Evolutionary conservation across 2,113 vertebrate genomes (phyloP), one percentile per base, ranked within the genome.

Genomic region (Chloropsis cyanopogon): DNA sequence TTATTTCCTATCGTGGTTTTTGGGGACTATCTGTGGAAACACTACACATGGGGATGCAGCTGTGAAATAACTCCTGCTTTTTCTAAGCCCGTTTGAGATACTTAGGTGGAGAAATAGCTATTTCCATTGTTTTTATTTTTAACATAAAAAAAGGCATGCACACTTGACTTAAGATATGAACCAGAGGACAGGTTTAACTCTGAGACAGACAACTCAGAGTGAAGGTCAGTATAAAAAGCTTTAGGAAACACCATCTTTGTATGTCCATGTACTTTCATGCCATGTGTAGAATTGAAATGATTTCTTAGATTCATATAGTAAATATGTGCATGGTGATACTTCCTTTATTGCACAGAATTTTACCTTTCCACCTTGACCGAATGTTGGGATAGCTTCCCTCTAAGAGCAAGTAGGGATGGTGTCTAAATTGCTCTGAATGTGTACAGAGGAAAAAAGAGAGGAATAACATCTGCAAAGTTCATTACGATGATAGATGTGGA

Each of bases 281-380:
- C 17, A 68, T 0, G 1, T 3, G 2, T 4, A 73, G 7, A 69
- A 60, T 37, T 80, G 11, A 57, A 70, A n/a, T 63, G 15, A 59
- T 53, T 60, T 85, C 24, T 75, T 37, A 35, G 41, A 68, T 57
- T 88, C 12, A 35, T 3, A 23, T 6, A 7, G 6, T 53, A 84
- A 68, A 29, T 28, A 77, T 0, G 0, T 42, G 7, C 23, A 46
- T 1, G 2, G 50, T 31, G 41, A 4, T 65, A 69, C 16, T 80
- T 92, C 60, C 71, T 61, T 77, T 82, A 52, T 14, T 66, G 46
- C 25, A 50, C 13, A 35, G 49, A 56, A 69, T 57, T 61, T n/a
- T 61, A 29, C 35, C 7, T 72, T 68, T 57, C 50, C 46, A 87
- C 59, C 25, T 54, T 69, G 44, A 35, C 20, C 61, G 33, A 52